A percentile compares a stretch with the other conserved stretches of the same genome.
Evolutionary conservation across 2,797 vertebrate species (phyloP).

Genomic region (Cichlasoma orientale): DNA sequence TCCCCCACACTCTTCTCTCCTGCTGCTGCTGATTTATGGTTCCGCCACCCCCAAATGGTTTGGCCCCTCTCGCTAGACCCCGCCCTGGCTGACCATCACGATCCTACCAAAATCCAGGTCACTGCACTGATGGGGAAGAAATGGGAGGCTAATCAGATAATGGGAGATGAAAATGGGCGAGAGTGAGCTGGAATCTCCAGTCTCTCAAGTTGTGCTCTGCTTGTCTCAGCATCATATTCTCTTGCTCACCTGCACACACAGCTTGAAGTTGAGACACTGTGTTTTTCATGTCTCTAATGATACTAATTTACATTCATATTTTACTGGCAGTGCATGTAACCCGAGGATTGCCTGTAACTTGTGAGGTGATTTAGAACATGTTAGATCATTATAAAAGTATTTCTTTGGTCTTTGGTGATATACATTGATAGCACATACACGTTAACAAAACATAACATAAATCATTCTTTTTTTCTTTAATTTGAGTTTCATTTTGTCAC

Average conservation of each 20-base stretch:
- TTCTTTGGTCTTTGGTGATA: not conserved
- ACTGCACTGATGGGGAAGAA: constrained; percentile 90
- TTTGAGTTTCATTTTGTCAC: not conserved
- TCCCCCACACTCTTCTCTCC: constrained; percentile 86
- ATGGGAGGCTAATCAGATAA: constrained; percentile 94
- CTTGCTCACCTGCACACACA: not conserved
- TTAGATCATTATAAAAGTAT: not conserved
- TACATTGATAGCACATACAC: not conserved
- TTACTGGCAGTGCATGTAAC: not conserved
- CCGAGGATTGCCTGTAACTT: not conserved
- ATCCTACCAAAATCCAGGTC: constrained; percentile 87
- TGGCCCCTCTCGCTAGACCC: constrained; percentile 74
- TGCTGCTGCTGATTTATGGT: constrained; percentile 91
- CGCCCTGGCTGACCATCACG: constrained; percentile 72
- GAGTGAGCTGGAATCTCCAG: constrained; percentile 83
- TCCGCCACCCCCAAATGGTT: constrained; percentile 68
- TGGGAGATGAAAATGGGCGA: constrained; percentile 86
- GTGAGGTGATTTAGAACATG: not conserved
- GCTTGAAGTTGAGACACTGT: not conserved
- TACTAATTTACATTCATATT: not conserved
- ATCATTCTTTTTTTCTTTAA: not conserved
- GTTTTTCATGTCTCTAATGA: not conserved
- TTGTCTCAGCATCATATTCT: constrained; percentile 6
- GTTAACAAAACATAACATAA: too few species aligned
- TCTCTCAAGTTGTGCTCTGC: constrained; percentile 67